Evolutionary conservation across 2,113 vertebrate species (phyloP).

Genomic region (Nesogale talazaci): DNA sequence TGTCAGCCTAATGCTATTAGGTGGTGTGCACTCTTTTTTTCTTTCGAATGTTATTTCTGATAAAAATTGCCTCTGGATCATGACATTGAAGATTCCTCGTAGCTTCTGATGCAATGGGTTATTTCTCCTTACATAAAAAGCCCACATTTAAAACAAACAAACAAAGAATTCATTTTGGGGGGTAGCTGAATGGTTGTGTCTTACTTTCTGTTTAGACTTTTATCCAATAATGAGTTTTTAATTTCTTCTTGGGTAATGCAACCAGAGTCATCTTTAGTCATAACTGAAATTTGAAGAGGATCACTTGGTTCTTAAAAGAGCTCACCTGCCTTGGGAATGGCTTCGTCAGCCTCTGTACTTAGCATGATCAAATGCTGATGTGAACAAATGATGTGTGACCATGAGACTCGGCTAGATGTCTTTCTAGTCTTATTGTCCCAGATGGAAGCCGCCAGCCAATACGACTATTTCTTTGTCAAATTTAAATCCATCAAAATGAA

Average conservation of each 20-base stretch:
- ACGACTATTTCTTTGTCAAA: background rate
- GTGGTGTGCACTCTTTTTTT: background rate
- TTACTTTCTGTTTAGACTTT: constrained; percentile 53
- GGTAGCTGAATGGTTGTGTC: constrained; percentile 24
- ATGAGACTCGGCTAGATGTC: background rate
- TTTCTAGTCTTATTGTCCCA: background rate
- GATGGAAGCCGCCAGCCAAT: background rate
- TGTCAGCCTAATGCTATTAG: background rate
- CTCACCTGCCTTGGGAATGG: background rate
- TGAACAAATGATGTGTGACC: constrained; percentile 9
- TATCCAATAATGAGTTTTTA: constrained; percentile 40
- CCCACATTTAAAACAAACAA: background rate
- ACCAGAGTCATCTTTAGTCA: constrained; percentile 24
- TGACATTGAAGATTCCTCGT: constrained; percentile 8
- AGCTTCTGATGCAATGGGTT: constrained; percentile 21
- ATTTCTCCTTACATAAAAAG: constrained; percentile 9
- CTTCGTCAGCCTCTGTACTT: background rate
- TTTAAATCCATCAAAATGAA: constrained; percentile 18
- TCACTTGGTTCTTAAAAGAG: constrained; percentile 56
- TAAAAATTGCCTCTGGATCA: background rate
- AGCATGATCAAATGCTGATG: background rate
- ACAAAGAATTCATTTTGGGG: no score
- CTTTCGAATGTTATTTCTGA: background rate
- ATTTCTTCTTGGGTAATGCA: constrained; percentile 41
- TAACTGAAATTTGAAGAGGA: constrained; percentile 44